phyloP scores from a whole-genome alignment of 2,797 vertebrate genomes.

The Sebastes matsubarae region DNA sequence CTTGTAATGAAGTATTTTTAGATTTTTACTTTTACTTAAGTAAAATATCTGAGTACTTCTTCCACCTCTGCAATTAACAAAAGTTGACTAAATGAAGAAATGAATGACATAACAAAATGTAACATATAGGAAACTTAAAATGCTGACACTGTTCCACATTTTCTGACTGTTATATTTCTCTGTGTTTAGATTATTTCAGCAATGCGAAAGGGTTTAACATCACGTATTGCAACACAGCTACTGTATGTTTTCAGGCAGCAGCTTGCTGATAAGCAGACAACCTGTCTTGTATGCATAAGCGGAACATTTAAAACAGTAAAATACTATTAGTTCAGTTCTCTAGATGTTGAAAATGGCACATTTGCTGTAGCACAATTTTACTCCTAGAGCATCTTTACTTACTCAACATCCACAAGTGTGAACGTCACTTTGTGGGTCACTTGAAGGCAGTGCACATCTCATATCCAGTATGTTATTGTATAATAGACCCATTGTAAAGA shows the following conservation, averaged over 20 bases:
- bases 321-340: neutral
- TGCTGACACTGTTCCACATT: neutral
- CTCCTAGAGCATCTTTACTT: neutral
- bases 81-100: neutral
- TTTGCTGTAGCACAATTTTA: neutral
- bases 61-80: neutral
- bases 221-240: neutral
- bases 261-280: neutral
- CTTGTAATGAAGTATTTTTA: too few relatives aligned
- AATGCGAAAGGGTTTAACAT: neutral
- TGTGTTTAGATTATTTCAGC: neutral
- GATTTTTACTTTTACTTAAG: too few relatives aligned
- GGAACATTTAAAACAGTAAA: neutral
- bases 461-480: neutral
- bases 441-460: neutral
- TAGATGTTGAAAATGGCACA: neutral
- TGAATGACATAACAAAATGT: neutral
- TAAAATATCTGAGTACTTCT: too few relatives aligned
- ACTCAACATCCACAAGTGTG: slow-evolving; percentile 6
- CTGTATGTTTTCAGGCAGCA: neutral
- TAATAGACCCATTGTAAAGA: neutral
- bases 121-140: neutral
- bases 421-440: neutral
- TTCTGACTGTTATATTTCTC: neutral
- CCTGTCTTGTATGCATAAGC: neutral